These are phyloP conservation scores for Leptodactylus fallax DNA, from an alignment of 2,797 vertebrate species.

Conservation along the genomic window DNA sequence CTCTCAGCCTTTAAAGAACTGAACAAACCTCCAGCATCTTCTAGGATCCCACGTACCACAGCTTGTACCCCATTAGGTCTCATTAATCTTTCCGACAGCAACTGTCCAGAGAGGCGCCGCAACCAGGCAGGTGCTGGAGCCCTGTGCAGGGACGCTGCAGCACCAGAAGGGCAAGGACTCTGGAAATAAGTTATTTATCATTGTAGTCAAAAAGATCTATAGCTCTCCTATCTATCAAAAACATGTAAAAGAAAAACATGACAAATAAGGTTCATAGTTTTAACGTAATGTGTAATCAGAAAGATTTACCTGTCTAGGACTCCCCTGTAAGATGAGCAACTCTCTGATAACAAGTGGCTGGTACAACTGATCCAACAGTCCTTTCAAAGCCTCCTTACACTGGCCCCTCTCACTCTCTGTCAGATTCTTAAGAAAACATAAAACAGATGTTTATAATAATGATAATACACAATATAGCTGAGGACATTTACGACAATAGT, in stretches of 20 bases:
- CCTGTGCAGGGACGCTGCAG: constrained; percentile 61
- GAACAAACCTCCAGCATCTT: constrained; percentile 84
- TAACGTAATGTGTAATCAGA: neutral
- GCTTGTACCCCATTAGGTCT: constrained; percentile 87
- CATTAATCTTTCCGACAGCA: constrained; percentile 90
- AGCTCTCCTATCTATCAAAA: neutral
- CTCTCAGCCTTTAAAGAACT: too few relatives aligned
- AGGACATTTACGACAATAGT: neutral
- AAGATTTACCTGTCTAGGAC: constrained; percentile 82
- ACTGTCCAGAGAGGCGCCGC: constrained; percentile 85
- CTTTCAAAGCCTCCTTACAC: constrained; percentile 78
- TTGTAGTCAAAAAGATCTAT: too few relatives aligned
- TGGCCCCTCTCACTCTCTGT: constrained; percentile 76
- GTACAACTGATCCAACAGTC: constrained; percentile 85
- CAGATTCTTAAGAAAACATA: constrained; percentile 74
- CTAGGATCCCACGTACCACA: constrained; percentile 87
- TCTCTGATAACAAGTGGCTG: constrained; percentile 90
- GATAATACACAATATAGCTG: neutral
- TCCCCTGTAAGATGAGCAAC: constrained; percentile 89
- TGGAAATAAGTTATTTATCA: constrained; percentile 14
- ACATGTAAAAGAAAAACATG: neutral
- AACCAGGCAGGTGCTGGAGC: constrained; percentile 83
- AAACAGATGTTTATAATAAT: neutral
- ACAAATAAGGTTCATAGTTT: neutral
- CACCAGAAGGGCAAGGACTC: constrained; percentile 54